Base-by-base conservation (phyloP, 2,797 vertebrate species). In the Decapterus maruadsi region DNA sequence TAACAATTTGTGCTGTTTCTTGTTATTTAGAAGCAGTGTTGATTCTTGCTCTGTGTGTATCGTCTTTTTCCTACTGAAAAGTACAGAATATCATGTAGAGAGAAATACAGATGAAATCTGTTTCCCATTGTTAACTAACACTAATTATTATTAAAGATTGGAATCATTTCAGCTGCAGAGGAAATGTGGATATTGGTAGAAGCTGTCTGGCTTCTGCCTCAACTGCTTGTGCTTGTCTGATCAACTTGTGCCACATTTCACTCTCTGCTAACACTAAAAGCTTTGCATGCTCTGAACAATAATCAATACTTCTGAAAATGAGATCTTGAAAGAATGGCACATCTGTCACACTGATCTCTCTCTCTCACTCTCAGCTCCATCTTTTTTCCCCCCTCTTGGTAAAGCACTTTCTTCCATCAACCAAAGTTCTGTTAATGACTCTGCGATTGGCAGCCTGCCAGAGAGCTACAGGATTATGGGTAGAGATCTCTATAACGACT, bases 241-340 rank as follows among this genome's bases (percentile, higher is more conserved):
- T 54, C 22, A 54, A 80, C 43, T 48, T 60, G 38, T 43, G 43
- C 22, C 72, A 19, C 60, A 50, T 43, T 69, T 84, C 59, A 26
- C 60, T 83, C 64, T 51, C 77, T 43, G 72, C 69, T 45, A 64
- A 61, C 67, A 64, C 67, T 84, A 77, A 89, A 78, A 85, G 73
- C 75, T 68, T 72, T 74, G 62, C 46, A 64, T 50, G 55, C 70
- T 78, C 62, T 71, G 34, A 80, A 82, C 14, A 85, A 65, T 73
- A 80, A 84, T 80, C 81, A 81, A 72, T 68, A 74, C 59, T 53
- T 77, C 57, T 80, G 73, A 84, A 86, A 87, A 80, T 71, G 70
- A 88, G 75, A 74, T 68, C 45, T 42, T 29, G 48, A 67, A 65
- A 43, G 51, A 80, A 60, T 45, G 11, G 56, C 68, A 19, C 60